Base-by-base conservation (phyloP, 1,140 invertebrate genomes). In the Ruditapes philippinarum region DNA sequence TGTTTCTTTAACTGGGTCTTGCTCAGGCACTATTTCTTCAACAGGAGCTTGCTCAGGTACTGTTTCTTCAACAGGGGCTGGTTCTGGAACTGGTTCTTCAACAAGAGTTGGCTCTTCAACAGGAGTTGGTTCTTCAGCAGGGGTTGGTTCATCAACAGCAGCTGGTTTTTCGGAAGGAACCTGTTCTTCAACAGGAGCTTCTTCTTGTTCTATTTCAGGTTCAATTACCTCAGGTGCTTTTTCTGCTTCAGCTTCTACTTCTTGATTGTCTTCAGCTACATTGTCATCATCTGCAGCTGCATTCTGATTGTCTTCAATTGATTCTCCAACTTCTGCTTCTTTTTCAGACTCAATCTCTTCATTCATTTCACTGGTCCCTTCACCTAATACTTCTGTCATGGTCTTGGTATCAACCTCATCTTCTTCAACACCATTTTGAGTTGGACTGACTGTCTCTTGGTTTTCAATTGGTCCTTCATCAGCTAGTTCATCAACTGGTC, bases 11-110 rank as follows among this genome's bases (percentile, higher is more conserved):
- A 70, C 65, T 51, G 49, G 49, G 22, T 9, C 22, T 51, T 51
- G 49, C 9, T 51, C 22, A 22, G 33, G 0, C n/a, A n/a, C n/a
- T n/a, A n/a, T n/a, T n/a, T n/a, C 17, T 68, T 83, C 57, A 45
- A 33, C 80, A 82, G n/a, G 57, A 73, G 42, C 5, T 89, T n/a
- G n/a, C n/a, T 78, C 87, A n/a, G 38, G 33, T 78, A 4, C 28
- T 3, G 11, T 51, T n/a, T 57, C 51, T 42, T 28, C 60, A 40
- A 12, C 57, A 40, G 60, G 28, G 28, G 4, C 60, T 31, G 25
- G 11, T 65, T 36, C 31, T 19, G 1, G 5, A 31, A n/a, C 12
- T 4, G 25, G 19, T 36, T 65, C 60, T 65, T 28, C 4, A 33
- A 70, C 65, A 28, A 28, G 5, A 28, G 57, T 45, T n/a, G 9